Base-by-base conservation (phyloP, 2,113 vertebrate species). In the Podiceps cristatus region DNA sequence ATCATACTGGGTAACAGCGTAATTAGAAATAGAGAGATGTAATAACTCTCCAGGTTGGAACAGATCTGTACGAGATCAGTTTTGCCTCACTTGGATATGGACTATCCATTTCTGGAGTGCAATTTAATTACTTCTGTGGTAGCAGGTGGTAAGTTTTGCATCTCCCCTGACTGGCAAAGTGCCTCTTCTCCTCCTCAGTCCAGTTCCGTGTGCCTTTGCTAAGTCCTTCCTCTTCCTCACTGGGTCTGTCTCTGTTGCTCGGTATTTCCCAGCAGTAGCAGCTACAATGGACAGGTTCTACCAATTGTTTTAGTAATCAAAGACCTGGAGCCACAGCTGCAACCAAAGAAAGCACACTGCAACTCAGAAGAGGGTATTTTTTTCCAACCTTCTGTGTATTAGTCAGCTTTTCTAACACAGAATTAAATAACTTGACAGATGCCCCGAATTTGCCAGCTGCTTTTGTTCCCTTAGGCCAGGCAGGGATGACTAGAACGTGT, bases 11-110 rank as follows among this genome's bases (percentile, higher is more conserved):
- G 94, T 90, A 94, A 93, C 77, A 93, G 86, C 4, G 0, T 97
- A 96, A 97, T 97, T 97, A 96, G 86, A 93, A 97, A 94, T 55
- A 8, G 84, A 97, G 91, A 94, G 95, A 97, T 84, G 93, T 97
- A 96, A 96, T 95, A 90, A 91, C 96, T 94, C 97, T 96, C 91
- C 95, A 93, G 91, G 91, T 79, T 82, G 95, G 96, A 95, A 79
- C 77, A 94, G 97, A 96, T 96, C 95, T 91, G 95, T 59, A 49
- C 1, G 4, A 91, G 87, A 96, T 95, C 84, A 52, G 86, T 63
- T 97, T 96, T 97, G 75, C 95, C 94, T 93, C 92, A 63, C 91
- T 97, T 87, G 91, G 96, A 91, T 94, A 62, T 90, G 95, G 80
- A 95, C 94, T 95, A 95, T 93, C 89, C 95, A 87, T 96, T 95